phyloP scores from a whole-genome alignment of 2,888 invertebrate genomes.

The Piscicola geometra region DNA sequence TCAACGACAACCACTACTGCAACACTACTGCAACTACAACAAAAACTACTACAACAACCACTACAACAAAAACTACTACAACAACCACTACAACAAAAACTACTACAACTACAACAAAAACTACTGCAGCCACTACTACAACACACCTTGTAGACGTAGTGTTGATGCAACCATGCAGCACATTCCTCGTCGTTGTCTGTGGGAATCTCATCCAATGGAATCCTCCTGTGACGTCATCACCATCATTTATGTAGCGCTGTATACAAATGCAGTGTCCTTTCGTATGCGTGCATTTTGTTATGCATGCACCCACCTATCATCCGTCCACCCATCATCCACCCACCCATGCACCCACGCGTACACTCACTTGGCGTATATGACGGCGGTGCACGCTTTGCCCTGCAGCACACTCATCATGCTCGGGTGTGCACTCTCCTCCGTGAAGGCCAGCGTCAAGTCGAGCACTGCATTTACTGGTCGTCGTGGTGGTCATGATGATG shows the following conservation, averaged over 20 bases:
- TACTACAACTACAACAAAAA: not conserved
- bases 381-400: slow-evolving; percentile 54
- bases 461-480: slow-evolving; percentile 69
- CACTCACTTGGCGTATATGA: slow-evolving; percentile 34
- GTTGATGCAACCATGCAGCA: slow-evolving; percentile 74
- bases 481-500: not conserved
- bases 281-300: not conserved
- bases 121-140: no score
- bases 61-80: no score
- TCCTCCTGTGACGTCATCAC: slow-evolving; percentile 59
- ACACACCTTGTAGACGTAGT: slow-evolving; percentile 64
- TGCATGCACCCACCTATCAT: not conserved
- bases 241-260: not conserved
- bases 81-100: no score
- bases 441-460: slow-evolving; percentile 64
- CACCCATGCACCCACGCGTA: slow-evolving; percentile 3
- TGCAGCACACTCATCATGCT: slow-evolving; percentile 50
- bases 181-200: slow-evolving; percentile 67
- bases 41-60: not conserved
- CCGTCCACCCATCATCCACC: not conserved
- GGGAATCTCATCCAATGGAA: slow-evolving; percentile 75
- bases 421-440: slow-evolving; percentile 49
- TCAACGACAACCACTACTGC: no score
- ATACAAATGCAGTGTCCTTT: not conserved
- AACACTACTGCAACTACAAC: no score